Evolutionary conservation across 2,888 invertebrate species (phyloP).

Genomic region (Drosophila pseudotakahashii): DNA sequence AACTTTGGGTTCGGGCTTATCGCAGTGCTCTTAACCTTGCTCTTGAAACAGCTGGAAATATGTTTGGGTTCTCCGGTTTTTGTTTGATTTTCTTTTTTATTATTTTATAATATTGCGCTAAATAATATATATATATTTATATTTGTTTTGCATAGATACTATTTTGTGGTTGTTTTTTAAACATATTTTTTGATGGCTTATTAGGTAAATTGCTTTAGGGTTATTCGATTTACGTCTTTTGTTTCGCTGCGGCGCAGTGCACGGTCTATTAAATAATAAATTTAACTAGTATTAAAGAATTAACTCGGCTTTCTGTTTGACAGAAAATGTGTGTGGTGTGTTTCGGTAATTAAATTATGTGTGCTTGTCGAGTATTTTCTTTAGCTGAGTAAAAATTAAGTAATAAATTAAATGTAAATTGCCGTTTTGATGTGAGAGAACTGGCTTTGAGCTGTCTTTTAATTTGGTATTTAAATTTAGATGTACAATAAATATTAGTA

Average conservation of each 20-base stretch:
- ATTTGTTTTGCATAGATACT: conserved; percentile 26
- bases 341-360: conserved; percentile 31
- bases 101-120: conserved; percentile 73
- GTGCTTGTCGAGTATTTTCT: not conserved
- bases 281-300: conserved; percentile 60
- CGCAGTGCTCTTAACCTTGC: conserved; percentile 67
- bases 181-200: conserved; percentile 39
- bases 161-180: conserved; percentile 42
- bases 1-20: conserved; percentile 37
- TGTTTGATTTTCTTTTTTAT: conserved; percentile 25
- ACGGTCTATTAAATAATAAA: conserved; percentile 61
- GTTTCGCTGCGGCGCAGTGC: conserved; percentile 56
- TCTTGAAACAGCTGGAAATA: conserved; percentile 63
- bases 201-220: conserved; percentile 34
- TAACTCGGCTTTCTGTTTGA: conserved; percentile 70
- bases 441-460: conserved; percentile 64
- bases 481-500: conserved; percentile 76
- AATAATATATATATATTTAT: conserved; percentile 61
- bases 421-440: conserved; percentile 16
- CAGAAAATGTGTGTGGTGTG: conserved; percentile 59
- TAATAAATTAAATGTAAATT: conserved; percentile 45
- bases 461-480: conserved; percentile 57
- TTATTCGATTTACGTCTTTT: conserved; percentile 26
- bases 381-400: conserved; percentile 36
- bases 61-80: conserved; percentile 28